These are phyloP conservation scores for Diplogasteroides magnus DNA, from an alignment of 1,140 invertebrate species.

Conservation along the genomic window DNA sequence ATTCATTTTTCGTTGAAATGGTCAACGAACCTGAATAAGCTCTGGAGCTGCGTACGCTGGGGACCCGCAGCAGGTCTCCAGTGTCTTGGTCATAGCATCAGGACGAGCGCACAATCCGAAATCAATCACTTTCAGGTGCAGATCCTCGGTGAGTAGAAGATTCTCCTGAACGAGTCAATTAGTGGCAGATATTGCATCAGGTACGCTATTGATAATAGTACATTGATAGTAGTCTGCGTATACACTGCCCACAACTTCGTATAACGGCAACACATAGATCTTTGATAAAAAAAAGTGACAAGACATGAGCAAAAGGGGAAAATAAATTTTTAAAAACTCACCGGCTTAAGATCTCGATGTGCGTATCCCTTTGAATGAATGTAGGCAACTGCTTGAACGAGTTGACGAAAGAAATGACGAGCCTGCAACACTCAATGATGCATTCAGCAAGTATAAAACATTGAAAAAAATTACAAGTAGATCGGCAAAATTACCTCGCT, in stretches of 20 bases:
- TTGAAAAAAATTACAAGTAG: too few relatives aligned
- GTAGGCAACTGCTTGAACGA: constrained; percentile 72
- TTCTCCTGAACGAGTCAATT: constrained; percentile 66
- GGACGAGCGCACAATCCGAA: constrained; percentile 82
- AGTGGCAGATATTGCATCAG: neutral
- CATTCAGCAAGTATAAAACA: too few relatives aligned
- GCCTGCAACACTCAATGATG: too few relatives aligned
- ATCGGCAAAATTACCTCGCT: too few relatives aligned
- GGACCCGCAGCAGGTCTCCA: constrained; percentile 75
- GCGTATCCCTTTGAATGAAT: constrained; percentile 71
- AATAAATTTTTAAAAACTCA: constrained; percentile 56
- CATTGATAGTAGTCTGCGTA: too few relatives aligned
- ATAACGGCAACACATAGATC: too few relatives aligned
- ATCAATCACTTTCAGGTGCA: constrained; percentile 79
- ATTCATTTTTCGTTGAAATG: too few relatives aligned
- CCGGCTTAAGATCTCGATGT: constrained; percentile 76
- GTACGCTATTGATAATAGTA: too few relatives aligned
- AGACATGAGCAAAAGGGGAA: too few relatives aligned
- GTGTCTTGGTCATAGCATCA: constrained; percentile 52
- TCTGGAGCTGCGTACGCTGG: constrained; percentile 73
- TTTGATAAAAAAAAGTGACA: too few relatives aligned
- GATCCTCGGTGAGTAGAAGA: constrained; percentile 71
- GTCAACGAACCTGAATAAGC: constrained; percentile 58
- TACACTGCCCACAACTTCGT: too few relatives aligned
- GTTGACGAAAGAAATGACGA: constrained; percentile 70